Conservation (phyloP, 2,797 vertebrate genomes). For the Falco peregrinus region DNA sequence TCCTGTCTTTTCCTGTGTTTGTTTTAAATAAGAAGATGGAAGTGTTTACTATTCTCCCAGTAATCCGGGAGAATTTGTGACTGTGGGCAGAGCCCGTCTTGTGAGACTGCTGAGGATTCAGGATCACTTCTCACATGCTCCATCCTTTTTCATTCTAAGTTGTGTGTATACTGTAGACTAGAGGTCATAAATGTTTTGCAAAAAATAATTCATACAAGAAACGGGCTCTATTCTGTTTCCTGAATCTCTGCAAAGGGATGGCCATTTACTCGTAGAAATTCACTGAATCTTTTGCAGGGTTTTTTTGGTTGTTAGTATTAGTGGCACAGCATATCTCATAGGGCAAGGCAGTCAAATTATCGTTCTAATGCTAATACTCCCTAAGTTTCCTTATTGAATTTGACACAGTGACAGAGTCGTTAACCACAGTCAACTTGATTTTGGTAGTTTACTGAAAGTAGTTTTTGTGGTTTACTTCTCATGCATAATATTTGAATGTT, state of each 20-base stretch:
- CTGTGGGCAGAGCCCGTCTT: not conserved
- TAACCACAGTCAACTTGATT: not conserved
- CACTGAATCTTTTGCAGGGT: not conserved
- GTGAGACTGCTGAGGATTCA: not conserved
- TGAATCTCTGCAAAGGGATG: not conserved
- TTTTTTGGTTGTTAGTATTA: not conserved
- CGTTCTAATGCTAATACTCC: not conserved
- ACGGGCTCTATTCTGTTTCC: not conserved
- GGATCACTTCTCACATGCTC: not conserved
- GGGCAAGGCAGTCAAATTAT: not conserved
- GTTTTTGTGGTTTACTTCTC: not conserved
- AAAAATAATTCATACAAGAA: constrained; percentile 31
- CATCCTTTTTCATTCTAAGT: not conserved
- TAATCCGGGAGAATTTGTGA: not conserved
- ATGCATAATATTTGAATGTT: not conserved
- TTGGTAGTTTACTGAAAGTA: not conserved
- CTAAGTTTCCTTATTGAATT: not conserved
- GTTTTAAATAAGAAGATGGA: not conserved
- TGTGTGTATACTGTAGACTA: not conserved
- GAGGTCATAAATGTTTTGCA: not conserved
- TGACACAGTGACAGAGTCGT: not conserved
- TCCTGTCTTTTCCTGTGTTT: not conserved
- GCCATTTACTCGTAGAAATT: not conserved
- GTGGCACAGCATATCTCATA: not conserved
- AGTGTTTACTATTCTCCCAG: not conserved